Evolutionary conservation across 2,888 invertebrate species (phyloP).

Genomic region (Lochmaea crataegi): DNA sequence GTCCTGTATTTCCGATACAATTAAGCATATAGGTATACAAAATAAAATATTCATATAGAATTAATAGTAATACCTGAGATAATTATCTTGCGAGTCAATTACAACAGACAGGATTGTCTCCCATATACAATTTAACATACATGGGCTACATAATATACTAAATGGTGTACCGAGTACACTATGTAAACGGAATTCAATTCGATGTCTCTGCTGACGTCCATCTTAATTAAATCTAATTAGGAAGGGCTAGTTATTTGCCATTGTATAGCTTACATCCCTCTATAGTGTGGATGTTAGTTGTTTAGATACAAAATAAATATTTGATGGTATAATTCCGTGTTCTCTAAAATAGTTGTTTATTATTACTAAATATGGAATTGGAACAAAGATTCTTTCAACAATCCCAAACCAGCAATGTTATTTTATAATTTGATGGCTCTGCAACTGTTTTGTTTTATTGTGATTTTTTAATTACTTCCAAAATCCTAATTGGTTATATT

Average conservation of each 20-base stretch:
- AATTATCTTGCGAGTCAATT: neutral
- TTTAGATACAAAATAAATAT: slow-evolving; percentile 6
- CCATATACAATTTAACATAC: neutral
- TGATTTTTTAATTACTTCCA: no score
- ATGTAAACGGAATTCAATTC: slow-evolving; percentile 4
- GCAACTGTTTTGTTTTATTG: no score
- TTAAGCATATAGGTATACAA: neutral
- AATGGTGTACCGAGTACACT: neutral
- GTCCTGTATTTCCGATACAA: neutral
- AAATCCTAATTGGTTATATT: no score
- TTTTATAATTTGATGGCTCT: no score
- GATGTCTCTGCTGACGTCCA: neutral
- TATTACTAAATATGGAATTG: no score
- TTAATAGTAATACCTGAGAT: neutral
- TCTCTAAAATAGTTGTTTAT: neutral
- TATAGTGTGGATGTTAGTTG: neutral
- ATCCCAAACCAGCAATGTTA: no score
- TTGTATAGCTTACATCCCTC: slow-evolving; percentile 3
- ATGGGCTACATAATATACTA: slow-evolving; percentile 3
- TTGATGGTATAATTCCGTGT: neutral
- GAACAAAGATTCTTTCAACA: no score
- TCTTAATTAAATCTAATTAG: slow-evolving; percentile 18
- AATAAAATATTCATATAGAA: slow-evolving; percentile 2
- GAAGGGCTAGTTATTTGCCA: slow-evolving; percentile 6
- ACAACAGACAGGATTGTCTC: slow-evolving; percentile 2